Evolutionary conservation across 2,888 invertebrate species (phyloP).

Genomic region (Sisyra nigra): DNA sequence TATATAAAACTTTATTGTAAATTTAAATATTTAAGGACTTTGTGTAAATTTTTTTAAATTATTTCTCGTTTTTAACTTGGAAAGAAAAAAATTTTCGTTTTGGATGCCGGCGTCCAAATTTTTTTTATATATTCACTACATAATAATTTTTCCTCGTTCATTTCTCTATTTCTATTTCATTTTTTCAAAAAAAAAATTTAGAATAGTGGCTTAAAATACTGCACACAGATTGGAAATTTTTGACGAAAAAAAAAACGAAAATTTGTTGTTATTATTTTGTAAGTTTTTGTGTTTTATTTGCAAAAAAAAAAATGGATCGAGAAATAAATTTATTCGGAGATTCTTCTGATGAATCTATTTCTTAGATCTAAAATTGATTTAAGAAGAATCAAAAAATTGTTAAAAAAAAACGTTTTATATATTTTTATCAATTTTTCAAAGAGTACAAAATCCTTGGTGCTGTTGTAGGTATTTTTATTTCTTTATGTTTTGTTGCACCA

Average conservation of each 20-base stretch:
- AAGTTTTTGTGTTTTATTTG: too few relatives aligned
- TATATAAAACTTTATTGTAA: too few relatives aligned
- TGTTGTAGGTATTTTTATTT: slow-evolving; percentile 8
- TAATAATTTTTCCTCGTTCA: neutral
- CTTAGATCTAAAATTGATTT: neutral
- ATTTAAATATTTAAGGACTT: neutral
- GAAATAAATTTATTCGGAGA: too few relatives aligned
- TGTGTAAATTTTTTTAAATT: neutral
- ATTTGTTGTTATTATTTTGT: too few relatives aligned
- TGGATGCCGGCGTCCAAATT: slow-evolving; percentile 5
- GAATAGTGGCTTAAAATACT: too few relatives aligned
- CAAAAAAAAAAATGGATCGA: too few relatives aligned
- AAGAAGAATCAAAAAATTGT: slow-evolving; percentile 8
- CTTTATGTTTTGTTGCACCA: slow-evolving; percentile 3
- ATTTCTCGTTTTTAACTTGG: neutral
- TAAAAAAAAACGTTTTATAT: slow-evolving; percentile 8
- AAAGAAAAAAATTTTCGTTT: neutral
- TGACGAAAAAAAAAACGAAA: too few relatives aligned
- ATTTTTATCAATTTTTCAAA: slow-evolving; percentile 9
- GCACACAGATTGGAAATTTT: too few relatives aligned
- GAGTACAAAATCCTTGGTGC: slow-evolving; percentile 12
- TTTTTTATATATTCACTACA: neutral
- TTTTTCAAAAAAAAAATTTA: neutral
- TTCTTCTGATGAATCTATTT: too few relatives aligned
- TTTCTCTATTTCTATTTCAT: neutral